Conservation (phyloP, 2,888 invertebrate genomes). For the Thymelicus sylvestris region DNA sequence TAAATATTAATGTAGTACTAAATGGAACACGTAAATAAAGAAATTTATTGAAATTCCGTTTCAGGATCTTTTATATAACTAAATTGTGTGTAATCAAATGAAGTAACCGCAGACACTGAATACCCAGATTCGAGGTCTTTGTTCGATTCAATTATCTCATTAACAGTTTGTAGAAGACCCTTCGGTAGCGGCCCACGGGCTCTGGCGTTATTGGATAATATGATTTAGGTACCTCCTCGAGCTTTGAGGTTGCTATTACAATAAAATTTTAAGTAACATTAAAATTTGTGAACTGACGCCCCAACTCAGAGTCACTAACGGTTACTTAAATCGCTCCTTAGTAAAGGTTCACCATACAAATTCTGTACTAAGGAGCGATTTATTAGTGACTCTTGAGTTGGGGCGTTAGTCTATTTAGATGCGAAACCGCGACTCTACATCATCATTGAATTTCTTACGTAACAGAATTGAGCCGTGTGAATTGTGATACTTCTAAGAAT, state of each 20-base stretch:
- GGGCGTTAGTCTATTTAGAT: slow-evolving; percentile 3
- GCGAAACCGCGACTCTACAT: background rate
- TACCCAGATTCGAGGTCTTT: slow-evolving; percentile 19
- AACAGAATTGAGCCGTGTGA: too few species aligned
- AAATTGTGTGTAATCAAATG: slow-evolving; percentile 6
- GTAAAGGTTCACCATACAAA: too few species aligned
- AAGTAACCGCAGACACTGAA: slow-evolving; percentile 9
- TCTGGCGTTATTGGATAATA: background rate
- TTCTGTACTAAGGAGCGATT: too few species aligned
- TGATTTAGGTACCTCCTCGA: slow-evolving; percentile 19
- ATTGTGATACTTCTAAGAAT: too few species aligned
- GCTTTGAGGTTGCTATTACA: slow-evolving; percentile 12
- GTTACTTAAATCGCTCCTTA: too few species aligned
- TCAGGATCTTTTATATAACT: background rate
- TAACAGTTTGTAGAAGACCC: slow-evolving; percentile 19
- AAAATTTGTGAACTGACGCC: slow-evolving; percentile 8
- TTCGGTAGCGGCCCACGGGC: slow-evolving; percentile 3
- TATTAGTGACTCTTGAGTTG: too few species aligned
- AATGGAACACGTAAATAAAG: background rate
- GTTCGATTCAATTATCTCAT: slow-evolving; percentile 35
- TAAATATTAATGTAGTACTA: too few species aligned
- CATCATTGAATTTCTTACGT: too few species aligned
- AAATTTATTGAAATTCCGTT: background rate
- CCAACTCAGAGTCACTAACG: too few species aligned
- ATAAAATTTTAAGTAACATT: slow-evolving; percentile 24